These are phyloP conservation scores for Lucilia cuprina DNA, from an alignment of 1,140 invertebrate species.

Conservation along the genomic window DNA sequence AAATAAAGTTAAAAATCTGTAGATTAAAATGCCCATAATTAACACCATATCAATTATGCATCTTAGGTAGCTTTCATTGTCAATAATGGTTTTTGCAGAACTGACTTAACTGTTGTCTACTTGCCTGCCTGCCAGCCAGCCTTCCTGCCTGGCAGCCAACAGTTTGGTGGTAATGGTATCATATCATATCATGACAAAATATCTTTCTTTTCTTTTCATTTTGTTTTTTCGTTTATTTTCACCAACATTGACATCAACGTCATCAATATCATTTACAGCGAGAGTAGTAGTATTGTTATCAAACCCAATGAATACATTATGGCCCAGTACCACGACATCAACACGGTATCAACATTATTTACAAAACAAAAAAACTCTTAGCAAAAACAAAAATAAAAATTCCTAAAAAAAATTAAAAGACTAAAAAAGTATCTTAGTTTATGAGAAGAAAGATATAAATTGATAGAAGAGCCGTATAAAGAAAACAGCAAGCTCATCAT, in stretches of 20 bases:
- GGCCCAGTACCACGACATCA: background rate
- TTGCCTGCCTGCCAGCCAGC: background rate
- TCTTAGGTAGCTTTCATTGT: constrained; percentile 2
- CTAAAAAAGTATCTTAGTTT: background rate
- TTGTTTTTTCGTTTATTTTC: background rate
- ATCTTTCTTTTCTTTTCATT: background rate
- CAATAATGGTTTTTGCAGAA: background rate
- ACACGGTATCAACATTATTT: background rate
- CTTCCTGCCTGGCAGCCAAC: background rate
- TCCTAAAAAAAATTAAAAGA: background rate
- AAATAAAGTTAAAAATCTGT: background rate
- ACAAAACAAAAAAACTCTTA: background rate
- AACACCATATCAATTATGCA: background rate
- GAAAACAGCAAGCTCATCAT: constrained; percentile 1
- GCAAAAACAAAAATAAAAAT: background rate
- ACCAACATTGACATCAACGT: background rate
- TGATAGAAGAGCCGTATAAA: background rate
- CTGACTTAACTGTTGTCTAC: background rate
- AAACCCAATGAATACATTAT: background rate
- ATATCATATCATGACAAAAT: background rate
- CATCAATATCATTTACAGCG: background rate
- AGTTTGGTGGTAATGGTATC: background rate
- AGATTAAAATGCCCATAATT: background rate
- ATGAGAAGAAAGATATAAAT: background rate
- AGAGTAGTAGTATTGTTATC: background rate